A percentile compares a stretch with the other conserved stretches of the same genome.
Evolutionary conservation across 2,113 vertebrate genomes (phyloP).

Genomic region (Pan troglodytes): DNA sequence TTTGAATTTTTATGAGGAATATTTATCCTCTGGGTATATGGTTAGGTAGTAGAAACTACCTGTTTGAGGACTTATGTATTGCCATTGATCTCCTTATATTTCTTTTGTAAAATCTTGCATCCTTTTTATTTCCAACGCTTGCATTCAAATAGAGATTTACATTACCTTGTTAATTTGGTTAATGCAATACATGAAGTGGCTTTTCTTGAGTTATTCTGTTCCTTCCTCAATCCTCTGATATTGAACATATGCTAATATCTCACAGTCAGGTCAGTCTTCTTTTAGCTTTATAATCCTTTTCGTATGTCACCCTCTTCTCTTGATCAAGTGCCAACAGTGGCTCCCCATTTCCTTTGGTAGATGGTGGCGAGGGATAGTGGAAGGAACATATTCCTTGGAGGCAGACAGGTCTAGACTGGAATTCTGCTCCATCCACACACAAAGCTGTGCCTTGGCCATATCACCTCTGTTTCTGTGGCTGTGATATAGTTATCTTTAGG

Average conservation of each 20-base stretch:
- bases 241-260: neutral
- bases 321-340: neutral
- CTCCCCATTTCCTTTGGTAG: neutral
- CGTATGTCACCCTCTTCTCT: neutral
- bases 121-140: neutral
- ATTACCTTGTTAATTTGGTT: neutral
- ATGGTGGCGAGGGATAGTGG: neutral
- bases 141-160: neutral
- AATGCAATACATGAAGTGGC: neutral
- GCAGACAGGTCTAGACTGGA: neutral
- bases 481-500: neutral
- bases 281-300: neutral
- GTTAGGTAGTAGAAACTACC: neutral
- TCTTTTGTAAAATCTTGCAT: neutral
- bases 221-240: neutral
- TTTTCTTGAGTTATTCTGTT: neutral
- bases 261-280: neutral
- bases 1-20: neutral
- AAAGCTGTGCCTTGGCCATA: neutral
- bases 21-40: accelerated
- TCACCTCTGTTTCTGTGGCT: neutral
- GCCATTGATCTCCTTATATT: neutral
- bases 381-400: neutral
- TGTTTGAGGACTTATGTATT: neutral
- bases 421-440: neutral